A percentile compares a stretch with the other conserved stretches of the same genome.
phyloP scores from a whole-genome alignment of 2,113 vertebrate genomes.

The Zeus faber region DNA sequence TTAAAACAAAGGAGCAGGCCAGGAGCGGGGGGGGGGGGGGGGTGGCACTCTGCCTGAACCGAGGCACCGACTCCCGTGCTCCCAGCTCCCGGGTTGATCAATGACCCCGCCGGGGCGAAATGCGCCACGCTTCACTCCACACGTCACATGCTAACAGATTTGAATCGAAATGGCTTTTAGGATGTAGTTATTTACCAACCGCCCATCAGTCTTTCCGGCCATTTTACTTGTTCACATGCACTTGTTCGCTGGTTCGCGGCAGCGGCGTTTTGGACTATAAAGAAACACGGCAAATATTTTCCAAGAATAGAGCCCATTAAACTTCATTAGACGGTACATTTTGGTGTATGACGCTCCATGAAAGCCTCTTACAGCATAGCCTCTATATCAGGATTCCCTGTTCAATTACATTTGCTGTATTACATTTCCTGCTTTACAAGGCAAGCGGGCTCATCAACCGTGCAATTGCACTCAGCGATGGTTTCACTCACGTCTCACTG shows the following conservation, averaged over 20 bases:
- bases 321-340: too few relatives aligned
- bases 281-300: neutral
- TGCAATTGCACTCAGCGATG: too few relatives aligned
- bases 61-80: neutral
- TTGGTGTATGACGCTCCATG: too few relatives aligned
- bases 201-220: neutral
- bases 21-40: neutral
- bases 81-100: slow-evolving; percentile 19
- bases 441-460: too few relatives aligned
- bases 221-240: neutral
- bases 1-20: slow-evolving; percentile 22
- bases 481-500: neutral
- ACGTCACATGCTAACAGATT: slow-evolving; percentile 13
- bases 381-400: too few relatives aligned
- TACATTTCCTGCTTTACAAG: too few relatives aligned
- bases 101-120: slow-evolving; percentile 17
- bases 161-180: neutral
- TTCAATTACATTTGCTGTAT: too few relatives aligned
- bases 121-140: neutral
- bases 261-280: neutral
- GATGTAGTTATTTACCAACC: slow-evolving; percentile 9
- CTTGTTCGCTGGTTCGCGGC: neutral
- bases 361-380: too few relatives aligned
- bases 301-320: neutral
- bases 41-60: slow-evolving; percentile 1